Base-by-base conservation (phyloP, 2,797 vertebrate genomes). In the Cyclura pinguis region DNA sequence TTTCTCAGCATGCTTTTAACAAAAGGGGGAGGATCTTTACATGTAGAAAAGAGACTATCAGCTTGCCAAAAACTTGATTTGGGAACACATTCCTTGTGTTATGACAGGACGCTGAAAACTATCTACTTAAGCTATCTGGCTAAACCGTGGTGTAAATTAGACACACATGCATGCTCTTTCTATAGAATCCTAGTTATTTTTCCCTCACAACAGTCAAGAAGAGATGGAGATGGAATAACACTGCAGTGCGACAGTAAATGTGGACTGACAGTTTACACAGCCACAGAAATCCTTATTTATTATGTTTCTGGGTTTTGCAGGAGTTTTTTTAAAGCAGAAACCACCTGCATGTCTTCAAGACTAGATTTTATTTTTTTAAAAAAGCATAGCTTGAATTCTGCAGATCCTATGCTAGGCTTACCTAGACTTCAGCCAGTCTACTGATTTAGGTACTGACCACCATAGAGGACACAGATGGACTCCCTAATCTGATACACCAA, bases 271-370 rank as follows among this genome's bases (percentile, higher is more conserved):
- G 72, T 50, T 38, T 38, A 57, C 27, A 90, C 2, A 47, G 13
- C 16, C 29, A 74, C 42, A 73, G 27, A n/a, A 47, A 72, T 42
- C 22, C 38, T 24, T 3, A 3, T 52, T 52, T 52, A 4, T 55
- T 69, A 14, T 7, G 1, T 1, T n/a, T 1, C 13, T 81, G 4
- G 10, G 32, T 8, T 16, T 32, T 55, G 0, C 4, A 69, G 1
- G 6, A n/a, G 18, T 32, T 6, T 32, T 57, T 13, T 38, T 24
- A 73, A 7, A 78, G n/a, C 24, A 35, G 5, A 55, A 78, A 89
- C 27, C 3, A 42, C 50, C 57, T n/a, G 38, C n/a, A 59, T 29
- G 20, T 8, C n/a, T 1, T 55, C 55, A 86, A 59, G 5, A 18
- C 52, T 74, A 64, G n/a, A 29, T 13, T 86, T 90, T 47, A 14